Evolutionary conservation across 2,113 vertebrate species (phyloP).

Genomic region (Dipodomys ordii): DNA sequence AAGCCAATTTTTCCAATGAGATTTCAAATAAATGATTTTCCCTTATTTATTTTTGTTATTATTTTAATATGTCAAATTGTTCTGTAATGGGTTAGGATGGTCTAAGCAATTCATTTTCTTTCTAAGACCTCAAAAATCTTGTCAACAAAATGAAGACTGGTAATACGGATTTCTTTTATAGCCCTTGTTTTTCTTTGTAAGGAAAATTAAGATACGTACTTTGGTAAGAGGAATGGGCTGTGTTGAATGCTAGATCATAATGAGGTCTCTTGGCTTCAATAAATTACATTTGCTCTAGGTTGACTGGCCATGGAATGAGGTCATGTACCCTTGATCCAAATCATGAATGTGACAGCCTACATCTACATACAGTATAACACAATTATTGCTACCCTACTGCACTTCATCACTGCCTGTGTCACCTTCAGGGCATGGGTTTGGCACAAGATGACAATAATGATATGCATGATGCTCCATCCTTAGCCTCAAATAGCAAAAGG

Average conservation of each 20-base stretch:
- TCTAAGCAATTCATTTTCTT: constrained; percentile 60
- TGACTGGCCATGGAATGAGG: constrained; percentile 71
- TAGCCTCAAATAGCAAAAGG: constrained; percentile 51
- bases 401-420: constrained; percentile 42
- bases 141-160: constrained; percentile 66
- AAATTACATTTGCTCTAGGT: constrained; percentile 73
- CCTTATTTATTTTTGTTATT: constrained; percentile 24
- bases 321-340: constrained; percentile 68
- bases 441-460: constrained; percentile 38
- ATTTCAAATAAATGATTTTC: constrained; percentile 61
- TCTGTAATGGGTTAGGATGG: constrained; percentile 37
- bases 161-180: constrained; percentile 49
- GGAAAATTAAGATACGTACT: constrained; percentile 45
- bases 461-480: constrained; percentile 27
- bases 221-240: constrained; percentile 48
- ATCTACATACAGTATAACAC: constrained; percentile 56
- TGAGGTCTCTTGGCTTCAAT: constrained; percentile 64
- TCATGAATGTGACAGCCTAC: constrained; percentile 50
- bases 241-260: constrained; percentile 66
- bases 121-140: constrained; percentile 59
- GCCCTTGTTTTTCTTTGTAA: constrained; percentile 71
- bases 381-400: background rate
- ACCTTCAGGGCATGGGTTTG: constrained; percentile 44
- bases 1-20: constrained; percentile 43
- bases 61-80: constrained; percentile 53